These are phyloP conservation scores for Cetoscarus ocellatus DNA, from an alignment of 2,797 vertebrate species.

Conservation along the genomic window DNA sequence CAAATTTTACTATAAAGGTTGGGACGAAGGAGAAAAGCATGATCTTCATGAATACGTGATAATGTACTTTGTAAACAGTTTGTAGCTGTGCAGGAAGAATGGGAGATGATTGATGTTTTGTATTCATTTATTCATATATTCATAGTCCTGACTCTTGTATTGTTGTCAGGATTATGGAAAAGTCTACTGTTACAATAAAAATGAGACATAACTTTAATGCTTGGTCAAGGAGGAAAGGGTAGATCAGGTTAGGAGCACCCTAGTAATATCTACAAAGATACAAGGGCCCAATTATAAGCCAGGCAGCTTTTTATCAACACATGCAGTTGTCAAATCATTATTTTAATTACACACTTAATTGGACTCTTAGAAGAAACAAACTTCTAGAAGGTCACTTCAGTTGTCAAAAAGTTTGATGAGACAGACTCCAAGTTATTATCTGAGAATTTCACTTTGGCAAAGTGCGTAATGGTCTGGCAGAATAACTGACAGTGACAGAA, in stretches of 20 bases:
- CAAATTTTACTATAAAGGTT: not conserved
- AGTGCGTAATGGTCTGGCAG: too few species aligned
- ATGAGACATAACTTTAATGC: not conserved
- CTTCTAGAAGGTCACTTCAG: not conserved
- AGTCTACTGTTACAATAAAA: not conserved
- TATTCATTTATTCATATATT: conserved; percentile 36
- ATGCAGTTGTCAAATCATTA: not conserved
- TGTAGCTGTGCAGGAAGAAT: not conserved
- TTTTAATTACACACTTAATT: not conserved
- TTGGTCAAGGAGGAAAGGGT: not conserved
- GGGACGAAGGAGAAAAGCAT: not conserved
- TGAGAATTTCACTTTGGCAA: too few species aligned
- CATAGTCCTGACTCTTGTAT: not conserved
- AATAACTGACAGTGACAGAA: too few species aligned
- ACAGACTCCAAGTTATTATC: too few species aligned
- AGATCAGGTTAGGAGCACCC: not conserved
- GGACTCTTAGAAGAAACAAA: not conserved
- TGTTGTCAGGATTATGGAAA: not conserved
- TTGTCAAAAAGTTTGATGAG: not conserved
- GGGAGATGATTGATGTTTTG: not conserved
- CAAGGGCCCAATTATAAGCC: too few species aligned
- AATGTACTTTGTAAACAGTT: not conserved
- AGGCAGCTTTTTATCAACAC: not conserved
- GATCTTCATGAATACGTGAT: not conserved
- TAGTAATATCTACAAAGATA: conserved; percentile 2